These are phyloP conservation scores for Prosapia bicincta DNA, from an alignment of 2,888 invertebrate genomes.

Conservation along the genomic window DNA sequence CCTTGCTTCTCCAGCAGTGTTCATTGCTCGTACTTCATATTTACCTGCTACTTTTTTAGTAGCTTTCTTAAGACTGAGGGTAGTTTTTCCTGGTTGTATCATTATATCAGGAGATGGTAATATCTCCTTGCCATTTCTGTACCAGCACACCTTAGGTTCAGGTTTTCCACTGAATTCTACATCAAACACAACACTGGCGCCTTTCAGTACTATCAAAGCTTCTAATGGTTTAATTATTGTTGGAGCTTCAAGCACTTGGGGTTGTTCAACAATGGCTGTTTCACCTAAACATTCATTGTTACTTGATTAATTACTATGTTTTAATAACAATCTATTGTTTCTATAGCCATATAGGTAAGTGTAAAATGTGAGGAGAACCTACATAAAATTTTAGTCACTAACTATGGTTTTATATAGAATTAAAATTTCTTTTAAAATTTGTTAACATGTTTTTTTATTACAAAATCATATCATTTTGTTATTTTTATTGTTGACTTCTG, in stretches of 20 bases:
- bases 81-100: slow-evolving; percentile 62
- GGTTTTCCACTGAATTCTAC: slow-evolving; percentile 71
- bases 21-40: slow-evolving; percentile 81
- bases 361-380: no score
- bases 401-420: no score
- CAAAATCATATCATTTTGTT: no score
- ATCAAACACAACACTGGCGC: slow-evolving; percentile 63
- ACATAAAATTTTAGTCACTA: no score
- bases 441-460: no score
- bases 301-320: no score
- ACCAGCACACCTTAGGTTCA: slow-evolving; percentile 72
- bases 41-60: slow-evolving; percentile 78
- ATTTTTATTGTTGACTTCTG: no score
- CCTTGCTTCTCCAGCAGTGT: slow-evolving; percentile 71
- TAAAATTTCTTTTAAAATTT: no score
- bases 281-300: slow-evolving; percentile 33
- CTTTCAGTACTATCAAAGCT: slow-evolving; percentile 67
- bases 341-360: no score
- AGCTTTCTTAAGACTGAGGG: slow-evolving; percentile 61
- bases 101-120: slow-evolving; percentile 58
- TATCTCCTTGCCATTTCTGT: slow-evolving; percentile 76
- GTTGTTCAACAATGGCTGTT: slow-evolving; percentile 47
- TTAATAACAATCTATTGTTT: no score
- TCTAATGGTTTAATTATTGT: slow-evolving; percentile 74
- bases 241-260: slow-evolving; percentile 59